A percentile compares a stretch with the other conserved stretches of the same genome.
phyloP scores from a whole-genome alignment of 2,113 vertebrate genomes.

The Sminthopsis crassicaudata region DNA sequence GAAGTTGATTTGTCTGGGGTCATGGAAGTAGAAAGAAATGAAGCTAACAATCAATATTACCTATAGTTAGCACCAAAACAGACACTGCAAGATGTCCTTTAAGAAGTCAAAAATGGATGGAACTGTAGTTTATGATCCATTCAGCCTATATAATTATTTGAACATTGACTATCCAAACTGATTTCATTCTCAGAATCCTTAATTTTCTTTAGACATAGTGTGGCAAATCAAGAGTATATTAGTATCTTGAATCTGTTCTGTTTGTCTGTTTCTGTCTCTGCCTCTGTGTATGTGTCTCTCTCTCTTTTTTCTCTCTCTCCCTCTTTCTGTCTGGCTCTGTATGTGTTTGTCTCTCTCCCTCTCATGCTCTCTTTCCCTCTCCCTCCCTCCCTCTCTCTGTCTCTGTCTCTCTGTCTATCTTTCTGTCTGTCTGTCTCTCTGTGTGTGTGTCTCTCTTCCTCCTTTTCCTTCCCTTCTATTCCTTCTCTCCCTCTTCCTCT shows the following conservation, averaged over 20 bases:
- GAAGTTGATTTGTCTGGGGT: not conserved
- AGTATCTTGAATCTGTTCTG: not conserved
- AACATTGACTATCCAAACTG: not conserved
- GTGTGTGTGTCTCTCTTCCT: not conserved
- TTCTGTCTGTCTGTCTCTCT: too few species aligned
- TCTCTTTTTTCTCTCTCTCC: not conserved
- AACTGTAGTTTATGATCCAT: not conserved
- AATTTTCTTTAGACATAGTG: not conserved
- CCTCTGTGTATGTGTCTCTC: not conserved
- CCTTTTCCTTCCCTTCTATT: too few species aligned
- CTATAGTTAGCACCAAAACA: not conserved
- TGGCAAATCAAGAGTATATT: not conserved
- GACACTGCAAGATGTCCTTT: not conserved
- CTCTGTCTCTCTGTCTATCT: too few species aligned
- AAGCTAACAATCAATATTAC: not conserved
- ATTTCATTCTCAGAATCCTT: not conserved
- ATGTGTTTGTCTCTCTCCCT: too few species aligned
- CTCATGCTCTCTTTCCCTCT: too few species aligned
- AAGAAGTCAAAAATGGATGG: not conserved
- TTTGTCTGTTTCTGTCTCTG: not conserved
- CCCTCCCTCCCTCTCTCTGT: accelerated
- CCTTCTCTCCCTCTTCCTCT: too few species aligned
- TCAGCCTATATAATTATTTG: not conserved
- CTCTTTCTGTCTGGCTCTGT: not conserved
- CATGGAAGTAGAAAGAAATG: not conserved